Conservation (phyloP, 2,888 invertebrate genomes). For the Itoplectis maculator region DNA sequence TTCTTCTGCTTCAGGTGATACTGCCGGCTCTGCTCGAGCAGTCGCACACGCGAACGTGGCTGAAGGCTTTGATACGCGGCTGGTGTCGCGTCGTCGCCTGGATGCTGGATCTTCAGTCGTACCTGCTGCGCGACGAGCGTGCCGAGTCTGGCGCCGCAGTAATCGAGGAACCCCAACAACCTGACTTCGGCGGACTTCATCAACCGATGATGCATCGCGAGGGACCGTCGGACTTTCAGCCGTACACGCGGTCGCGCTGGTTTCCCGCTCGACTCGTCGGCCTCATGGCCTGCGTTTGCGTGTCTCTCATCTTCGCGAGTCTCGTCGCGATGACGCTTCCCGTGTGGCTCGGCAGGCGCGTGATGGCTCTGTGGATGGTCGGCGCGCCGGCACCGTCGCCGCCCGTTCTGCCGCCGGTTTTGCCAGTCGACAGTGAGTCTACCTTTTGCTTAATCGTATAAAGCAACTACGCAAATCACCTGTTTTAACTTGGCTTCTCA, state of each 20-base stretch:
- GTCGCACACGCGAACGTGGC: slow-evolving; percentile 97
- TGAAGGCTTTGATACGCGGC: slow-evolving; percentile 94
- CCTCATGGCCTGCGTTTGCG: slow-evolving; percentile 91
- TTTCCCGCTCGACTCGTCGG: slow-evolving; percentile 90
- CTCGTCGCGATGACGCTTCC: slow-evolving; percentile 95
- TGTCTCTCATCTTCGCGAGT: slow-evolving; percentile 94
- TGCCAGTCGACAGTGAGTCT: slow-evolving; percentile 77
- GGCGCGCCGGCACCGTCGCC: slow-evolving; percentile 85
- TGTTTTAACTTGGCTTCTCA: too few relatives aligned
- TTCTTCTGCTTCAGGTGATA: slow-evolving; percentile 96
- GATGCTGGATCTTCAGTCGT: slow-evolving; percentile 94
- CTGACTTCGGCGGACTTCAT: slow-evolving; percentile 92
- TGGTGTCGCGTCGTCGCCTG: slow-evolving; percentile 96
- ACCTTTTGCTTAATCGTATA: background rate
- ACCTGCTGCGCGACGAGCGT: slow-evolving; percentile 91
- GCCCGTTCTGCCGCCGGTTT: slow-evolving; percentile 78
- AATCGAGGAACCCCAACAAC: slow-evolving; percentile 80
- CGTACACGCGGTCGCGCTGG: slow-evolving; percentile 94
- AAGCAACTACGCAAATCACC: too few relatives aligned
- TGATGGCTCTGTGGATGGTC: slow-evolving; percentile 94
- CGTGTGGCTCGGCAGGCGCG: slow-evolving; percentile 94
- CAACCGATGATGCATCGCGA: slow-evolving; percentile 91
- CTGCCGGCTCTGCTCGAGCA: slow-evolving; percentile 98
- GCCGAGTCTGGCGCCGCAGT: slow-evolving; percentile 80
- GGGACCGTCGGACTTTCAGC: slow-evolving; percentile 93